These are phyloP conservation scores for Stenurella melanura DNA, from an alignment of 2,888 invertebrate genomes.

Conservation along the genomic window DNA sequence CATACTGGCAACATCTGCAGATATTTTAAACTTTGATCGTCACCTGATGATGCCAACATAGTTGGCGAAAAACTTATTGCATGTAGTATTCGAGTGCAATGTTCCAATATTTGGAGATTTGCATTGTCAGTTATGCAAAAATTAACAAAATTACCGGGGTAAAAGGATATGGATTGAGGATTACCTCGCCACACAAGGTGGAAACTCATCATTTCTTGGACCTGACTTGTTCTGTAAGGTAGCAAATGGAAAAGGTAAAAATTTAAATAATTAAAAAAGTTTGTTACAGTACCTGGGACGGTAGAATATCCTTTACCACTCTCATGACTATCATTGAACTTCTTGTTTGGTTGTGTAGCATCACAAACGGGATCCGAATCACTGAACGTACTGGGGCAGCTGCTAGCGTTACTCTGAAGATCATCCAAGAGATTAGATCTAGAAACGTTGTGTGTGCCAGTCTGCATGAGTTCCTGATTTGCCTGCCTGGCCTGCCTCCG, in stretches of 20 bases:
- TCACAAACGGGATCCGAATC: slow-evolving; percentile 72
- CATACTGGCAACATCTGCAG: no score
- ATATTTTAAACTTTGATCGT: no score
- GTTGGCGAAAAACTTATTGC: no score
- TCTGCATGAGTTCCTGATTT: slow-evolving; percentile 70
- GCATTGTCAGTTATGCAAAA: no score
- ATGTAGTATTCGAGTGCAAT: no score
- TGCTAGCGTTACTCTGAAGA: slow-evolving; percentile 72
- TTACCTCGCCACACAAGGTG: no score
- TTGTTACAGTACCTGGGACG: slow-evolving; percentile 21
- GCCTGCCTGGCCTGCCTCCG: slow-evolving; percentile 70
- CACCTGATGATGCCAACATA: no score
- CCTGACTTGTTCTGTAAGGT: background rate
- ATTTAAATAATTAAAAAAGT: background rate
- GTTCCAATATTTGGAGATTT: no score
- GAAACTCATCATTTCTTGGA: no score
- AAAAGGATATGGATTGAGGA: no score
- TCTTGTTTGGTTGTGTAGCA: slow-evolving; percentile 70
- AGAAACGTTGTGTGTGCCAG: slow-evolving; percentile 65
- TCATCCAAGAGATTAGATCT: slow-evolving; percentile 72
- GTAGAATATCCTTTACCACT: slow-evolving; percentile 65
- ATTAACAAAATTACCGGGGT: no score
- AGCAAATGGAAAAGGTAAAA: slow-evolving; percentile 12
- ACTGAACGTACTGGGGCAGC: slow-evolving; percentile 74
- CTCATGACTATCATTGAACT: slow-evolving; percentile 73